Conservation (phyloP, 1,140 invertebrate species). For the Leptinotarsa defecta region DNA sequence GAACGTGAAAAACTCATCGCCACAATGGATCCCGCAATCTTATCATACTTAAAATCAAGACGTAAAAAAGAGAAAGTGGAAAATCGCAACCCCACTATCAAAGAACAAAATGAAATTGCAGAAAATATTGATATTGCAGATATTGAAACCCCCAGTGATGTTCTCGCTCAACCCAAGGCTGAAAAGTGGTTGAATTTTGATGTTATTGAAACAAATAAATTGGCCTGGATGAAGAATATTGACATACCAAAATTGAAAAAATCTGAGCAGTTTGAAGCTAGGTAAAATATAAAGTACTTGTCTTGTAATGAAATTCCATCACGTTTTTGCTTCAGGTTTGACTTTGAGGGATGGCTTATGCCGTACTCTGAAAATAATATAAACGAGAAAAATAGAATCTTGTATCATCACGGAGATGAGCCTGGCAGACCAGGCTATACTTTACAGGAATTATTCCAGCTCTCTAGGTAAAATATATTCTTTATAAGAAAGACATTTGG, state of each 20-base stretch:
- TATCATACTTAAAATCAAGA: conserved; percentile 69
- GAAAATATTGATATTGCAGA: conserved; percentile 45
- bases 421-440: conserved; percentile 88
- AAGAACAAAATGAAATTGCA: conserved; percentile 48
- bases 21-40: conserved; percentile 67
- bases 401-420: conserved; percentile 92
- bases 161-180: conserved; percentile 65
- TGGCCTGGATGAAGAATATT: conserved; percentile 82
- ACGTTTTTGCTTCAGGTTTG: conserved; percentile 57
- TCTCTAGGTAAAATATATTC: conserved; percentile 56
- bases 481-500: no score
- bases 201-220: conserved; percentile 78
- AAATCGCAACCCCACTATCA: conserved; percentile 49
- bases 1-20: conserved; percentile 72
- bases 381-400: conserved; percentile 64
- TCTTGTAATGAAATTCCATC: background rate
- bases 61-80: conserved; percentile 31
- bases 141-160: conserved; percentile 54
- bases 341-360: conserved; percentile 70
- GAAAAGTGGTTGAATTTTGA: conserved; percentile 84
- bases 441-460: conserved; percentile 81
- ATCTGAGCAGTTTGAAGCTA: conserved; percentile 71
- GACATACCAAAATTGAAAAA: conserved; percentile 58
- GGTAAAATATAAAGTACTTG: conserved; percentile 28
- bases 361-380: conserved; percentile 68